These are phyloP conservation scores for Panulirus ornatus DNA, from an alignment of 1,140 invertebrate genomes.

Conservation along the genomic window DNA sequence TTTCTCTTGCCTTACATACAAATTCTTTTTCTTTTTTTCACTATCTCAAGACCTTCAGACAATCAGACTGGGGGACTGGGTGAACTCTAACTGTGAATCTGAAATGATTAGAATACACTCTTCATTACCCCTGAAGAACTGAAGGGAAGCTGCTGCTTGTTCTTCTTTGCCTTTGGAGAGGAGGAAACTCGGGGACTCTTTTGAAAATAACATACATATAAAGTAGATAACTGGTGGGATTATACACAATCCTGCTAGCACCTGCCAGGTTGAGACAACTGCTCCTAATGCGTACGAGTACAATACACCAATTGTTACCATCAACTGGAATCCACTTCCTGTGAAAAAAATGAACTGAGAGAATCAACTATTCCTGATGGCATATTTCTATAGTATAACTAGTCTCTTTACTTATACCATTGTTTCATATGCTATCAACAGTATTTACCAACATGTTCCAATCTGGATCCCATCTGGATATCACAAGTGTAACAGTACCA, in stretches of 20 bases:
- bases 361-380: too few species aligned
- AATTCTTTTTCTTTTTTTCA: too few species aligned
- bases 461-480: too few species aligned
- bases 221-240: conserved; percentile 38
- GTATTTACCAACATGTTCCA: too few species aligned
- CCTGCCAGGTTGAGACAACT: conserved; percentile 11
- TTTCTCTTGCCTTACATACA: too few species aligned
- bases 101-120: not conserved
- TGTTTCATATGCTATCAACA: too few species aligned
- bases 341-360: not conserved
- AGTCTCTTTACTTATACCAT: too few species aligned
- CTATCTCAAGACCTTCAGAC: too few species aligned
- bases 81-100: too few species aligned
- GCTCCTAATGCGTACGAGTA: conserved; percentile 82
- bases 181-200: conserved; percentile 53
- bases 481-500: too few species aligned
- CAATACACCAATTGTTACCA: conserved; percentile 86
- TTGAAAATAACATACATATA: conserved; percentile 38
- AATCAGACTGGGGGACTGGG: too few species aligned
- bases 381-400: too few species aligned
- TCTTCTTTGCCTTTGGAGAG: conserved; percentile 53
- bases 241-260: conserved; percentile 40
- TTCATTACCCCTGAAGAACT: conserved; percentile 60
- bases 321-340: conserved; percentile 83
- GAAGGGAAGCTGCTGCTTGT: conserved; percentile 37